Evolutionary conservation across 1,140 invertebrate species (phyloP), one percentile per base, ranked within the genome.

Genomic region (Sipha flava): DNA sequence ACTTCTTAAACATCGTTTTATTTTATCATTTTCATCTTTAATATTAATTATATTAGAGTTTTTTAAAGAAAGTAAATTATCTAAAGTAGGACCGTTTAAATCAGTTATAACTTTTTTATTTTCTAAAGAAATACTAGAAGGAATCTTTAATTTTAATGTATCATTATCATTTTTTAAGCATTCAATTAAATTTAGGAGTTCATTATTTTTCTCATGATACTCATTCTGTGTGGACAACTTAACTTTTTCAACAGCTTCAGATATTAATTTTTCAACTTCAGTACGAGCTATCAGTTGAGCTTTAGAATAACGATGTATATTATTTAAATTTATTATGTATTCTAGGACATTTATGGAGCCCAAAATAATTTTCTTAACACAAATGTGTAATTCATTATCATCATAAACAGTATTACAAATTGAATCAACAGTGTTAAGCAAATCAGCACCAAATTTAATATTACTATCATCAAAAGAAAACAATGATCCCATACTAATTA

Each of bases 201-300:
- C 37, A 3, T 45, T 45, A 68, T 45, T 45, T 68, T 45, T 12
- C 45, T 45, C 26, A 4, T 68, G 14, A 68, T 45, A 54, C 26
- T 75, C 29, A 31, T 73, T 34, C 54, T 54, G 29, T 54, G 49
- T 52, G 5, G 52, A n/a, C 16, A 54, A 16, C 37, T 75, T 54
- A 43, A 57, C 73, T 9, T 34, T 77, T 43, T 77, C 52, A 26
- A 43, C 73, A 43, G 73, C 73, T 59, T 77, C 52, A 10, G 34
- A 40, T 21, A 77, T 47, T 26, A 45, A 43, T 23, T 59, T 43
- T 2, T 77, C 73, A 34, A 77, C 73, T 57, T 77, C 73, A 12
- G 1, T n/a, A 1, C 3, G 34, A 3, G 54, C 73, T 26, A 77
- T 59, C 43, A 43, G 26, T 59, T 59, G n/a, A 59, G 3, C 34